Evolutionary conservation across 2,113 vertebrate genomes (phyloP).

Genomic region (Columbina picui): DNA sequence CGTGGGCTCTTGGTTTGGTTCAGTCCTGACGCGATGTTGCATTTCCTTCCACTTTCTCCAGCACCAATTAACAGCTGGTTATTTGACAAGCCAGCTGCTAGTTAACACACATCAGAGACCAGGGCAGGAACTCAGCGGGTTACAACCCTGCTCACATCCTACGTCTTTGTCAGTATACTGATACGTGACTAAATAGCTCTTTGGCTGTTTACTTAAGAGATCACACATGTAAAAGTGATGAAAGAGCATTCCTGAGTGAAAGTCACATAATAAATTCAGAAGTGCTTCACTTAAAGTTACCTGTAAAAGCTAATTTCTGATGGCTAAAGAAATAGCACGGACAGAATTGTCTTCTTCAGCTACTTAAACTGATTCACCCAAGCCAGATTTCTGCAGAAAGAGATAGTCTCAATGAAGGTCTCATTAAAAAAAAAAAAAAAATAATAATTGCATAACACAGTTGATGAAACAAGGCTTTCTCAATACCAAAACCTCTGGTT

Average conservation of each 20-base stretch:
- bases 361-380: background rate
- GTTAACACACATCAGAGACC: background rate
- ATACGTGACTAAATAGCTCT: accelerated
- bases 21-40: background rate
- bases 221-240: accelerated
- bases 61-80: background rate
- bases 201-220: background rate
- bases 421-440: background rate
- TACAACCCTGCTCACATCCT: background rate
- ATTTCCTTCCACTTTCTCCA: background rate
- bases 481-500: background rate
- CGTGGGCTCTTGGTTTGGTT: background rate
- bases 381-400: background rate
- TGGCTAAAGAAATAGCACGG: background rate
- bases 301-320: background rate
- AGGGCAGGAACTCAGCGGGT: background rate
- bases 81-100: background rate
- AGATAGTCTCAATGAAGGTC: background rate
- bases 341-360: background rate
- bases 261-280: background rate
- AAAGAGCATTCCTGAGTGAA: background rate
- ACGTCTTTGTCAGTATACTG: accelerated
- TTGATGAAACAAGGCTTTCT: background rate
- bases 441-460: background rate
- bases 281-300: background rate